phyloP scores from a whole-genome alignment of 2,113 vertebrate species.

The Ceyx melanurus region DNA sequence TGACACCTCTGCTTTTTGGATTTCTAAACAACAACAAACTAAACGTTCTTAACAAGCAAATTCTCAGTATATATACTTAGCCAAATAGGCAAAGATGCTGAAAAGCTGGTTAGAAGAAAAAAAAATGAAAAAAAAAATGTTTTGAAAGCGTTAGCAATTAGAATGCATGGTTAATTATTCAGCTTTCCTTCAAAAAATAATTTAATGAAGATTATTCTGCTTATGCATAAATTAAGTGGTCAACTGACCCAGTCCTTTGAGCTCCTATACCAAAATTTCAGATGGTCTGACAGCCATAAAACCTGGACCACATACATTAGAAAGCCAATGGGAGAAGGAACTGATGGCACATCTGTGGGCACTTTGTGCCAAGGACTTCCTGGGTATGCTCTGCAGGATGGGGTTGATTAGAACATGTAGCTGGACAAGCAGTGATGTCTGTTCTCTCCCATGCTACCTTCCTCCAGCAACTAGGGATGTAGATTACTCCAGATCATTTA shows the following conservation, averaged over 20 bases:
- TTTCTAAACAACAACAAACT: not conserved
- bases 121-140: not conserved
- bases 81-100: not conserved
- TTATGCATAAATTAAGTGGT: not conserved
- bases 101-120: not conserved
- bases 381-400: rapidly evolving
- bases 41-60: not conserved
- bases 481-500: not conserved
- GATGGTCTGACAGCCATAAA: not conserved
- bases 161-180: not conserved
- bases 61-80: not conserved
- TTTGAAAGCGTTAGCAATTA: not conserved
- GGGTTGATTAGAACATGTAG: not conserved
- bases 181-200: not conserved
- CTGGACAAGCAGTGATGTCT: not conserved
- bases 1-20: not conserved
- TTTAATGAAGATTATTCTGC: not conserved
- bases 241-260: not conserved
- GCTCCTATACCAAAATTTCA: not conserved
- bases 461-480: not conserved
- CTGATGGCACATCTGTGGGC: not conserved
- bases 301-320: rapidly evolving
- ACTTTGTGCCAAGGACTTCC: not conserved
- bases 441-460: not conserved
- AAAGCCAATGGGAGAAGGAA: not conserved